phyloP scores from a whole-genome alignment of 2,888 invertebrate species.

The Trachelus stipa region DNA sequence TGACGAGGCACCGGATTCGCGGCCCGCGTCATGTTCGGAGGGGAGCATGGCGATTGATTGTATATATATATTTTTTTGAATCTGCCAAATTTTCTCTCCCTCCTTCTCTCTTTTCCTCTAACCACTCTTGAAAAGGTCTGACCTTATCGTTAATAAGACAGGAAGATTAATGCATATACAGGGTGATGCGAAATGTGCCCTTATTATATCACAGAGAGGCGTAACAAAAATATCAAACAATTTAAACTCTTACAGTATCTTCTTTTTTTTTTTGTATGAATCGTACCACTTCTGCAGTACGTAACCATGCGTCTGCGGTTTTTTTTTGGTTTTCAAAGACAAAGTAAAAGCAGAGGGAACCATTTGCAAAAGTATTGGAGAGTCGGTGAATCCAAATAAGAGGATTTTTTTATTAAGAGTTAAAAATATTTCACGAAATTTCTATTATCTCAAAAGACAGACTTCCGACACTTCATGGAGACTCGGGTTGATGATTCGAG shows the following conservation, averaged over 20 bases:
- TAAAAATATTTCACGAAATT: neutral
- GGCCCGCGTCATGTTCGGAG: neutral
- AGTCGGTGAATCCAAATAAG: neutral
- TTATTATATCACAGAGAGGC: constrained; percentile 65
- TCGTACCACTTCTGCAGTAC: constrained; percentile 49
- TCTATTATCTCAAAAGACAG: neutral
- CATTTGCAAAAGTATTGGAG: neutral
- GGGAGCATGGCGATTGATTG: neutral
- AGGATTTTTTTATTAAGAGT: neutral
- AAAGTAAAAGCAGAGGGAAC: neutral
- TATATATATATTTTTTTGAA: neutral
- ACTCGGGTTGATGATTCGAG: neutral
- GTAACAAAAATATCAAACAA: constrained; percentile 63
- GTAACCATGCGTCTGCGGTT: constrained; percentile 41
- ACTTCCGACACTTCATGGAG: neutral
- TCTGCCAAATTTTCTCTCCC: neutral
- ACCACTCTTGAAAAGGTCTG: constrained; percentile 38
- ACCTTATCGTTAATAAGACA: constrained; percentile 47
- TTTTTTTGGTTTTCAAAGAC: constrained; percentile 33
- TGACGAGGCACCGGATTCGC: neutral
- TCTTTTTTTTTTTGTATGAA: constrained; percentile 40
- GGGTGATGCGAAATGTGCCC: constrained; percentile 63
- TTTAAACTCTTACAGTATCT: constrained; percentile 47
- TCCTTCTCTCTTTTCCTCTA: neutral
- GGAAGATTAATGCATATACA: constrained; percentile 56